Evolutionary conservation across 2,888 invertebrate genomes (phyloP).

Genomic region (Protophormia terraenovae): DNA sequence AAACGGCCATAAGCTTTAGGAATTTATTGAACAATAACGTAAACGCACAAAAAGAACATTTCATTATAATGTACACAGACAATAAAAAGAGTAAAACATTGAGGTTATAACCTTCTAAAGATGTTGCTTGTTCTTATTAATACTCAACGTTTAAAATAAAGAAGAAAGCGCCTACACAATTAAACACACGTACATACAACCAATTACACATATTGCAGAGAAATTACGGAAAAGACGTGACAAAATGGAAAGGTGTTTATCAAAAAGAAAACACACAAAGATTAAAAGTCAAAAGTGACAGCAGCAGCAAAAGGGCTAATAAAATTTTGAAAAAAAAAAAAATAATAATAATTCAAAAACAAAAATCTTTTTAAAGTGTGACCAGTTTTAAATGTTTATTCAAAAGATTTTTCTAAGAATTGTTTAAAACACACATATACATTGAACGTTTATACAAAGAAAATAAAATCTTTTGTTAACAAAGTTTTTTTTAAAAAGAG

Average conservation of each 20-base stretch:
- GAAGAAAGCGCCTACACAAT: slow-evolving; percentile 15
- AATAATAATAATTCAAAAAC: slow-evolving; percentile 8
- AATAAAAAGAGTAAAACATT: slow-evolving; percentile 31
- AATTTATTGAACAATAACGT: slow-evolving; percentile 29
- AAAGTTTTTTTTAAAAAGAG: background rate
- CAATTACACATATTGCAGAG: background rate
- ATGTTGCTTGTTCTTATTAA: slow-evolving; percentile 21
- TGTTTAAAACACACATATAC: background rate
- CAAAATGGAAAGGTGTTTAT: slow-evolving; percentile 52
- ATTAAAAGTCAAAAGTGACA: slow-evolving; percentile 33
- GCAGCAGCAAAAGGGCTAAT: slow-evolving; percentile 20
- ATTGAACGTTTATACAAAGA: background rate
- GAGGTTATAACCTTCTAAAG: slow-evolving; percentile 40
- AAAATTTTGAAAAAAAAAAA: background rate
- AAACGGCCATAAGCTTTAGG: slow-evolving; percentile 18
- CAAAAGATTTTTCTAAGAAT: slow-evolving; percentile 13
- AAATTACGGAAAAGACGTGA: background rate
- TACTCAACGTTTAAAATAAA: background rate
- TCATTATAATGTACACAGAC: slow-evolving; percentile 23
- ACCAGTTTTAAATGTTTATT: slow-evolving; percentile 30
- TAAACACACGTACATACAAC: background rate
- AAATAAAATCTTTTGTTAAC: slow-evolving; percentile 20
- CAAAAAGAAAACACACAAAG: slow-evolving; percentile 2
- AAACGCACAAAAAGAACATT: slow-evolving; percentile 27
- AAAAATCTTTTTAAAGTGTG: slow-evolving; percentile 44